Base-by-base conservation (phyloP, 2,888 invertebrate species). In the Toxonevra muliebris region DNA sequence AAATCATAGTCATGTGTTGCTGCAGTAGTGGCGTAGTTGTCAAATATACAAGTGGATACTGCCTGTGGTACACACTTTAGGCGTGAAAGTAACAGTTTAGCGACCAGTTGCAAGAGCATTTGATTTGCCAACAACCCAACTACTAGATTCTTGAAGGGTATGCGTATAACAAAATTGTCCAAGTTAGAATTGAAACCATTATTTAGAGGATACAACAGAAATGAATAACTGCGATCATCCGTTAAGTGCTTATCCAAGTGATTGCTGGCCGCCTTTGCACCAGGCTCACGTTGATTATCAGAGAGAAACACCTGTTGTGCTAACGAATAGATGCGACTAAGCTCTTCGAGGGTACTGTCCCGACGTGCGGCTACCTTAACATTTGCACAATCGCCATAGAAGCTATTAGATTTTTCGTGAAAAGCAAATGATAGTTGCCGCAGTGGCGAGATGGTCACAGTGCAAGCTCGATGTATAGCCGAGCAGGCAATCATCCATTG, bases 301-400 rank as follows among this genome's bases (percentile, higher is more conserved):
- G 90, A 89, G n/a, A 91, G 83, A 76, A 90, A 90, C 58, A 95
- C 95, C 90, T 97, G 97, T 77, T 95, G 94, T 1, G 96, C 94
- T 78, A 97, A 88, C 43, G 95, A 94, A 77, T 93, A 92, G 53
- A 97, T 88, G 74, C 96, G 88, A 48, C 94, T 91, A 78, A 94
- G 92, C 80, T 96, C 96, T 72, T 92, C 91, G 12, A 92, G 87
- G 1, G 93, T 92, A 79, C 94, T 94, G 82, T 97, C 96, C 69
- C 93, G 90, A 58, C 96, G 88, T 0, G 96, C 96, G 1, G 97
- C 97, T 9, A 97, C 96, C 87, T 96, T 96, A 0, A 97, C 96
- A 69, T 95, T 95, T 11, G 93, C 94, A 74, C 92, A 87, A 84
- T 97, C 97, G 0, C 97, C 97, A 82, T 96, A 96, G 85, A 97